Base-by-base conservation (phyloP, 1,140 invertebrate genomes). In the Drosophila virilis region DNA sequence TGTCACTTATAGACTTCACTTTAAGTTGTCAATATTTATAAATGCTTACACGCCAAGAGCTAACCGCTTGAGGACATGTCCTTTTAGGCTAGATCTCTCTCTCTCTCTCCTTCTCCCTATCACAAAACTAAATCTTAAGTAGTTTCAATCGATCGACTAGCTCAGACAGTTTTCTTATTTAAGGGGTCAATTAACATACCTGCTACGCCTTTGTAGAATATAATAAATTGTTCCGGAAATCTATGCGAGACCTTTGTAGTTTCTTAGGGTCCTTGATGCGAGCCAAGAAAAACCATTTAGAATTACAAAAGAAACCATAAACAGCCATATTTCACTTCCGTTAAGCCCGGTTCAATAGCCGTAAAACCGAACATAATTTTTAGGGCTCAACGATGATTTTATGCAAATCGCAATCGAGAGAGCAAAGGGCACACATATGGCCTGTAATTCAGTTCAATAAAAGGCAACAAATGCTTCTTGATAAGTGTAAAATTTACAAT, bases 11-110 rank as follows among this genome's bases (percentile, higher is more conserved):
- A 89, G 88, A 89, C 79, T 80, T 89, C 77, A 88, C 84, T 88
- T 89, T 74, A 88, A 88, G 83, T 78, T 88, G 83, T 88, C 83
- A 88, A 88, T 88, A 83, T 89, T 89, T 89, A 83, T 88, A 88
- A 89, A 89, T 88, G 75, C 88, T 89, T 80, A 89, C 79, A 88
- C 77, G 68, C 64, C 62, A 50, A 57, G 54, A 58, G 73, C 33
- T 42, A 60, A 62, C 12, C n/a, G 60, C n/a, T 67, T 38, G 58
- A 55, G 55, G 48, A 45, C 22, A 28, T 64, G 42, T 57, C 40
- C 38, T 57, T 8, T 38, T 52, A 35, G 28, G 38, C 38, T 4
- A 28, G 3, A 28, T 28, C 22, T 28, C 22, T 28, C 22, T 12
- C 1, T 48, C 9, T 17, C 9, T 10, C 15, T 32, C 15, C 32